These are phyloP conservation scores for Benitochromis conjunctus DNA, from an alignment of 2,113 vertebrate species.

Conservation along the genomic window DNA sequence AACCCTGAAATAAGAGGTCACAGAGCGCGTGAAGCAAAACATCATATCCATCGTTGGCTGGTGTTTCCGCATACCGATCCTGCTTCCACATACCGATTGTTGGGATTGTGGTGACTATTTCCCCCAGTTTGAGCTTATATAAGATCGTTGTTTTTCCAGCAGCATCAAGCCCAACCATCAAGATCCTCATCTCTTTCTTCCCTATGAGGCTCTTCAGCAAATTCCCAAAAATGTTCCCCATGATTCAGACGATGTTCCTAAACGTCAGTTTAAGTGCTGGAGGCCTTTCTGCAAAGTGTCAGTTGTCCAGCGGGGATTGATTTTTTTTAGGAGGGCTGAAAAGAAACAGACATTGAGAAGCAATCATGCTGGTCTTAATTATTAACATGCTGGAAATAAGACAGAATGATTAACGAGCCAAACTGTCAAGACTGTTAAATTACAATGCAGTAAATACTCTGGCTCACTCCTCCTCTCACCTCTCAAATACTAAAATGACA, in stretches of 20 bases:
- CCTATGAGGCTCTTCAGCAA: constrained; percentile 92
- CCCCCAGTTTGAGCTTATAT: constrained; percentile 89
- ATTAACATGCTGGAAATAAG: background rate
- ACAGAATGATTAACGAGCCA: background rate
- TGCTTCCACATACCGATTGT: constrained; percentile 77
- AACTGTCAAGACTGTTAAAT: background rate
- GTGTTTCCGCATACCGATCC: constrained; percentile 63
- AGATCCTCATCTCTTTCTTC: constrained; percentile 92
- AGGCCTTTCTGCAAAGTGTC: background rate
- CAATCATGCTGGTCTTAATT: background rate
- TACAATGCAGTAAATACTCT: background rate
- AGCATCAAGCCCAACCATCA: constrained; percentile 89
- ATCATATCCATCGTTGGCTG: background rate
- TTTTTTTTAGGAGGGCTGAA: constrained; percentile 16
- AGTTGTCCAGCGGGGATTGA: background rate
- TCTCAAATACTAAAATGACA: background rate
- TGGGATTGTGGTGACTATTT: constrained; percentile 91
- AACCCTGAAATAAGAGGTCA: constrained; percentile 77
- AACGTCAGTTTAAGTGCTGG: background rate
- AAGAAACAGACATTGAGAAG: background rate
- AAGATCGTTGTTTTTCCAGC: constrained; percentile 93
- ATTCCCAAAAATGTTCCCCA: constrained; percentile 93
- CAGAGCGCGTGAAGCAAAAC: background rate
- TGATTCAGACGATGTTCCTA: constrained; percentile 60
- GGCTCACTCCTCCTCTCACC: background rate